Evolutionary conservation across 2,888 invertebrate genomes (phyloP).

Genomic region (Drosophila phalerata): DNA sequence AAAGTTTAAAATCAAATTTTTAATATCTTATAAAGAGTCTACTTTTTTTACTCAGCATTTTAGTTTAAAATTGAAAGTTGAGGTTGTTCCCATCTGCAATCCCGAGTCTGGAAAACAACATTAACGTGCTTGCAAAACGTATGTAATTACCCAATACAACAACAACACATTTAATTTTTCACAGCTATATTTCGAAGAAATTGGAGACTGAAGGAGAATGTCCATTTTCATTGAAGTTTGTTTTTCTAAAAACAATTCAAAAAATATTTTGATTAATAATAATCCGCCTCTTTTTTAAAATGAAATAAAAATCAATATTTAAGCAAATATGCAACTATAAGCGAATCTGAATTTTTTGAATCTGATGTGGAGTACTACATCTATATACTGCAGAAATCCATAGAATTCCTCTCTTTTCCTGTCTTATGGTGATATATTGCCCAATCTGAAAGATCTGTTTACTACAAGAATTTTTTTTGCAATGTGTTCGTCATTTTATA

Average conservation of each 20-base stretch:
- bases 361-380: neutral
- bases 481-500: neutral
- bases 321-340: neutral
- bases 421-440: neutral
- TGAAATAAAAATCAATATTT: neutral
- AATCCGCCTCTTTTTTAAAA: neutral
- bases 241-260: too few relatives aligned
- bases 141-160: neutral
- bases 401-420: neutral
- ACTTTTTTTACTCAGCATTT: conserved; percentile 7
- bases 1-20: neutral
- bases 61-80: neutral
- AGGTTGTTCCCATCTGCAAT: neutral
- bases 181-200: neutral
- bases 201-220: neutral
- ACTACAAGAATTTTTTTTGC: neutral
- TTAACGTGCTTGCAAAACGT: neutral
- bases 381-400: too few relatives aligned
- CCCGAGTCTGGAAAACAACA: too few relatives aligned
- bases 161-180: neutral
- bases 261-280: neutral
- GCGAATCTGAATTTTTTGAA: neutral
- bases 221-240: neutral
- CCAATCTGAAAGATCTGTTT: neutral
- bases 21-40: neutral